Evolutionary conservation across 2,113 vertebrate genomes (phyloP), one percentile per base, ranked within the genome.

Genomic region (Deroptyus accipitrinus): DNA sequence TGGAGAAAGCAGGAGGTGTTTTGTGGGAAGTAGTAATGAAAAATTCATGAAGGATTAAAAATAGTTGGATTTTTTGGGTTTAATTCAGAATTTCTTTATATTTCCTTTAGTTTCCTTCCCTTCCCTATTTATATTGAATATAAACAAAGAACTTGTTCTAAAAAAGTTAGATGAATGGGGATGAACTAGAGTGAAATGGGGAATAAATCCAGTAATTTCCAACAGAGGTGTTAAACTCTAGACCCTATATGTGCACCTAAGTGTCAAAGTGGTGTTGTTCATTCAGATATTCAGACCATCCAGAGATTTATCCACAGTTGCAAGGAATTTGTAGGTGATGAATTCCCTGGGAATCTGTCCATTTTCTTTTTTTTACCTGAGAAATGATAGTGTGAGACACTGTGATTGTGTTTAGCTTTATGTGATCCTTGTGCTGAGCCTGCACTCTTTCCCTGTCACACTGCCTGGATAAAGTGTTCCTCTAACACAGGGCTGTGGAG

Each of bases 1-100:
- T 97, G 97, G 96, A 97, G 94, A 97, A 97, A 79, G 94, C 97
- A 97, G 97, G 96, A 97, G 97, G 97, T 95, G 95, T 97, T 96
- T 96, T 96, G 97, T 97, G 95, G 97, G 97, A 97, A 97, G 93
- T 94, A 94, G 92, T 96, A 96, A 97, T 96, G 97, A 97, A 97
- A 97, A 96, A 97, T 97, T 97, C 92, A 97, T 91, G 96, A 96
- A 92, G 91, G 82, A 95, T 94, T 95, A 97, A 97, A 97, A 97
- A 97, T 97, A 96, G 93, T 95, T 92, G 90, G 86, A 91, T 79
- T 93, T 96, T 95, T 91, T 89, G 66, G 88, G 88, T 92, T 95
- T 96, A 87, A 97, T 97, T 97, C 97, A 97, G 91, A 96, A 92
- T 95, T 73, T 74, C 92, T 95, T 97, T 95, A 94, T 96, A 95